A percentile compares a stretch with the other conserved stretches of the same genome.
These are phyloP conservation scores for Fistularia commersonii DNA, from an alignment of 2,797 vertebrate genomes.

Conservation along the genomic window DNA sequence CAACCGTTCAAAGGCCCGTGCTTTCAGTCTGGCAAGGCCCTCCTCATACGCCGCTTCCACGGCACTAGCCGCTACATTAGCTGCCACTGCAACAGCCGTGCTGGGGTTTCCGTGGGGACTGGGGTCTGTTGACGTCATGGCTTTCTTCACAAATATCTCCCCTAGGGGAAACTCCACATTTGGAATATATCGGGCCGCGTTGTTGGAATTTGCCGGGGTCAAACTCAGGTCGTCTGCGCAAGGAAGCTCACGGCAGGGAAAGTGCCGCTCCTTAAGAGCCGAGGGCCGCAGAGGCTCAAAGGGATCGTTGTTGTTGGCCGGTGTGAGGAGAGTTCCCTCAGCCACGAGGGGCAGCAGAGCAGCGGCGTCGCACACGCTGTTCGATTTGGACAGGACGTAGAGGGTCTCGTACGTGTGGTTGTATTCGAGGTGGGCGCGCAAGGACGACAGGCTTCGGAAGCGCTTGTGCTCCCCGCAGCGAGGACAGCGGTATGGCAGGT, in stretches of 20 bases:
- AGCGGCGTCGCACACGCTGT: constrained; percentile 93
- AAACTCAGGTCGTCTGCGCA: constrained; percentile 87
- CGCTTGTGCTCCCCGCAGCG: constrained; percentile 99
- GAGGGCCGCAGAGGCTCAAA: constrained; percentile 83
- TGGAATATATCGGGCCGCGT: constrained; percentile 85
- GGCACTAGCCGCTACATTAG: constrained; percentile 81
- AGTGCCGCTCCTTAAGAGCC: constrained; percentile 84
- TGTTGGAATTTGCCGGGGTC: constrained; percentile 72
- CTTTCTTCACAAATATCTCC: constrained; percentile 89
- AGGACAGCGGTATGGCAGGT: constrained; percentile 97
- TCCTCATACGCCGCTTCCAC: constrained; percentile 94
- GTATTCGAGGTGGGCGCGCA: constrained; percentile 96
- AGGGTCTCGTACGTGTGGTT: constrained; percentile 99
- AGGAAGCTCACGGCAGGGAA: constrained; percentile 87
- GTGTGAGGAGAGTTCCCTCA: constrained; percentile 79
- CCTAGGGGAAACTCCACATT: constrained; percentile 95
- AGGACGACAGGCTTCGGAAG: constrained; percentile 95
- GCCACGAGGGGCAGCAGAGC: constrained; percentile 87
- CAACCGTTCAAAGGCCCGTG: constrained; percentile 92
- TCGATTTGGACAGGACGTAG: constrained; percentile 97
- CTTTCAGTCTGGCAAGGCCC: constrained; percentile 92
- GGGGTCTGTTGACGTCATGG: constrained; percentile 83
- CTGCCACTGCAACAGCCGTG: constrained; percentile 85
- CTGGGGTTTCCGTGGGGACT: constrained; percentile 77
- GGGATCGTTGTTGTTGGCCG: constrained; percentile 81